These are phyloP conservation scores for Coturnix japonica DNA, from an alignment of 2,113 vertebrate species.

Conservation along the genomic window DNA sequence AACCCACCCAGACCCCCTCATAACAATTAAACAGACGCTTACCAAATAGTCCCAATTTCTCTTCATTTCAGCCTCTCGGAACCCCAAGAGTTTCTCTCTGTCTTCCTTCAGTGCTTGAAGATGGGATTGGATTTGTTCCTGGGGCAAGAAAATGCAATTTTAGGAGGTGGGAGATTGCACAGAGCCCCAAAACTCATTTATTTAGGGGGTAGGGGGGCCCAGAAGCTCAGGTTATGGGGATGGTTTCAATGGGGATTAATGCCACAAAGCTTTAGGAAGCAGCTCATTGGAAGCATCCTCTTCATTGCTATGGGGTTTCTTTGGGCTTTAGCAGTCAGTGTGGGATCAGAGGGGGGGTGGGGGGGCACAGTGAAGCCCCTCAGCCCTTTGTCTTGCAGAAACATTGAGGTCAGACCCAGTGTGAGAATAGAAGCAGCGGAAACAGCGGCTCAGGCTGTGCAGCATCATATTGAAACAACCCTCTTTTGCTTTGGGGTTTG, in stretches of 20 bases:
- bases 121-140: not conserved
- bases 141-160: accelerated
- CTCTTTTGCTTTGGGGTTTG: accelerated
- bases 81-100: not conserved
- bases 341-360: too few relatives aligned
- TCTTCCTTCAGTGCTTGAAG: not conserved
- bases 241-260: not conserved
- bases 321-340: too few relatives aligned
- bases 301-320: not conserved
- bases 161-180: accelerated
- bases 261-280: not conserved
- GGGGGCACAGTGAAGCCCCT: too few relatives aligned
- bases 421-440: not conserved
- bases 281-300: not conserved
- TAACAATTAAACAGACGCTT: not conserved
- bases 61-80: not conserved
- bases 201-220: not conserved
- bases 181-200: not conserved
- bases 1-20: accelerated
- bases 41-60: not conserved
- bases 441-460: accelerated
- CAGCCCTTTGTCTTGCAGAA: accelerated
- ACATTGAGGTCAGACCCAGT: not conserved
- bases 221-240: too few relatives aligned
- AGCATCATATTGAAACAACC: not conserved